Evolutionary conservation across 2,797 vertebrate genomes (phyloP).

Genomic region (Gymnopithys bicolor): DNA sequence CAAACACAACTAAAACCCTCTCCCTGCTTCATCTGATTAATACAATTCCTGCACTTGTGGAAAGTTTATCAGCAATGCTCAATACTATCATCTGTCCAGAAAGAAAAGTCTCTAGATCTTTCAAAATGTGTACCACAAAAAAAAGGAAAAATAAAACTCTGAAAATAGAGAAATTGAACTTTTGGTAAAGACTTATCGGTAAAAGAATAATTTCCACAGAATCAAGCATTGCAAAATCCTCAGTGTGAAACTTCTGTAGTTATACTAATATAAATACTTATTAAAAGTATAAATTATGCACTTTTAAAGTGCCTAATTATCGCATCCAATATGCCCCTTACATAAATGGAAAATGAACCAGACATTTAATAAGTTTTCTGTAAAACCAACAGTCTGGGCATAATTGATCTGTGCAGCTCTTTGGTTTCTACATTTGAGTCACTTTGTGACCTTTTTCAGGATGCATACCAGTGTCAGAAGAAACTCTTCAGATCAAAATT

Average conservation of each 20-base stretch:
- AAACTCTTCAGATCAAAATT: background rate
- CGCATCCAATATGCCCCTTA: background rate
- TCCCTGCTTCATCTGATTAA: background rate
- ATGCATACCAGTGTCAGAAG: background rate
- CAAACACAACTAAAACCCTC: background rate
- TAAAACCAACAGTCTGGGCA: background rate
- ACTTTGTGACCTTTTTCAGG: background rate
- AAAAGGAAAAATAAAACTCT: background rate
- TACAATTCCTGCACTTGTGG: background rate
- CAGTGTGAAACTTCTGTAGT: background rate
- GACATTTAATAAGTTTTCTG: background rate
- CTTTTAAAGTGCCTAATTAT: background rate
- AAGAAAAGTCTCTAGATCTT: accelerated
- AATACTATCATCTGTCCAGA: background rate
- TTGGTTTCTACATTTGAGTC: background rate
- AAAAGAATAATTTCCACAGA: background rate
- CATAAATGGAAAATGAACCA: background rate
- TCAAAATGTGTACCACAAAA: background rate
- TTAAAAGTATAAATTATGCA: background rate
- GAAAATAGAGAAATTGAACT: background rate
- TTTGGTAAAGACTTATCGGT: background rate
- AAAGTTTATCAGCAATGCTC: background rate
- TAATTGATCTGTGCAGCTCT: background rate
- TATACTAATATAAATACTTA: background rate
- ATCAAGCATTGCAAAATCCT: background rate